These are phyloP conservation scores for Pseudachorutes palmiensis DNA, from an alignment of 1,140 invertebrate genomes.

Conservation along the genomic window DNA sequence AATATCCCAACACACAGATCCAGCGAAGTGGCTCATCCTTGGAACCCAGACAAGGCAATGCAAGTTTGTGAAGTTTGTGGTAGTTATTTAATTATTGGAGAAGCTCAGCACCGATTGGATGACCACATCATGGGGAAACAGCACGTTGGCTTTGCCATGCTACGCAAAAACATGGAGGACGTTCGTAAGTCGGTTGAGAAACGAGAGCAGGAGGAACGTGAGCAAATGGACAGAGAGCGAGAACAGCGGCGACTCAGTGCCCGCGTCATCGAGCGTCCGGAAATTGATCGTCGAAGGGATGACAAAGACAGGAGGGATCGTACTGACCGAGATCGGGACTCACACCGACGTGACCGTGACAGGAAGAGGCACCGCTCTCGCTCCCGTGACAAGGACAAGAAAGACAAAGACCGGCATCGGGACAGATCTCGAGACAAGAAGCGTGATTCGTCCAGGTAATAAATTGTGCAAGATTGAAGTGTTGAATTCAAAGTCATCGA, in stretches of 20 bases:
- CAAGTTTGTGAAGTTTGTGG: slow-evolving; percentile 98
- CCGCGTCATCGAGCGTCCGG: slow-evolving; percentile 16
- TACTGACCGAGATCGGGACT: slow-evolving; percentile 24
- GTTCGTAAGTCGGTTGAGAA: slow-evolving; percentile 39
- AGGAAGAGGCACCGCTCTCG: neutral
- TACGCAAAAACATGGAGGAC: slow-evolving; percentile 49
- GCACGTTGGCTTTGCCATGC: slow-evolving; percentile 54
- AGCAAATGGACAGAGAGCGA: slow-evolving; percentile 32
- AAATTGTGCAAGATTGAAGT: neutral
- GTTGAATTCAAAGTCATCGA: neutral
- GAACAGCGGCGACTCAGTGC: slow-evolving; percentile 28
- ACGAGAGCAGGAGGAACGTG: slow-evolving; percentile 31
- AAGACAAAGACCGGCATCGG: slow-evolving; percentile 14
- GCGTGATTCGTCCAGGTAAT: slow-evolving; percentile 1
- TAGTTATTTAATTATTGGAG: slow-evolving; percentile 92
- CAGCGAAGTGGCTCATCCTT: slow-evolving; percentile 40
- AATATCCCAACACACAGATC: slow-evolving; percentile 18
- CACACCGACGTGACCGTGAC: slow-evolving; percentile 19
- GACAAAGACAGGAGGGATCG: slow-evolving; percentile 13
- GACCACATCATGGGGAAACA: slow-evolving; percentile 88
- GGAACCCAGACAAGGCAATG: slow-evolving; percentile 84
- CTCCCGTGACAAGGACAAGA: slow-evolving; percentile 12
- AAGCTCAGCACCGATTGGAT: slow-evolving; percentile 93
- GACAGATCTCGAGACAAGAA: slow-evolving; percentile 11
- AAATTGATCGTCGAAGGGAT: slow-evolving; percentile 8